A percentile compares a stretch with the other conserved stretches of the same genome.
Evolutionary conservation across 2,888 invertebrate genomes (phyloP).

Genomic region (Apoda limacodes): DNA sequence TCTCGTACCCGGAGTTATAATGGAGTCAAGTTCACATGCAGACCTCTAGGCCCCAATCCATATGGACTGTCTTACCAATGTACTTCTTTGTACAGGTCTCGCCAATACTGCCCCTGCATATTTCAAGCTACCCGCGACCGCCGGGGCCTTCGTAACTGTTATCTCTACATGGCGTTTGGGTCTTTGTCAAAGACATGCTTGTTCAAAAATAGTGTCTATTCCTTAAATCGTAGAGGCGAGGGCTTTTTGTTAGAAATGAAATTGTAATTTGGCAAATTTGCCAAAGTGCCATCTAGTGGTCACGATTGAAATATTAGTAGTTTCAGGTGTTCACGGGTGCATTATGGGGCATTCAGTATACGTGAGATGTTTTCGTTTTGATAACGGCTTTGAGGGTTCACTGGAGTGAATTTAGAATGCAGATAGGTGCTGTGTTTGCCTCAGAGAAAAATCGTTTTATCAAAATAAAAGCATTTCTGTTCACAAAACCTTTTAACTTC

Average conservation of each 20-base stretch:
- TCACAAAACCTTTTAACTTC: too few species aligned
- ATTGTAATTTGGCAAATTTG: conserved; percentile 34
- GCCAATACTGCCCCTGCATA: conserved; percentile 63
- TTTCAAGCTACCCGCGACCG: conserved; percentile 56
- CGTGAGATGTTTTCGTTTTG: conserved; percentile 54
- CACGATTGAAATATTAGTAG: conserved; percentile 64
- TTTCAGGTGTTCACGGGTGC: conserved; percentile 46
- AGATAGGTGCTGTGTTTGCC: too few species aligned
- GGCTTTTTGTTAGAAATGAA: not conserved
- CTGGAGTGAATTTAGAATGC: conserved; percentile 9
- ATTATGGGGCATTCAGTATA: conserved; percentile 42
- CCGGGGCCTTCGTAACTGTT: conserved; percentile 54
- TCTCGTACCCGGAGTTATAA: conserved; percentile 17
- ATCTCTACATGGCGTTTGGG: too few species aligned
- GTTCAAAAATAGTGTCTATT: conserved; percentile 25
- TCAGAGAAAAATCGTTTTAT: too few species aligned
- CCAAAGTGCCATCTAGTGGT: conserved; percentile 44
- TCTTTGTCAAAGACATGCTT: too few species aligned
- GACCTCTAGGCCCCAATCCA: conserved; percentile 45
- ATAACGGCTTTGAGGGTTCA: conserved; percentile 47
- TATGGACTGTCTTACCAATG: conserved; percentile 51
- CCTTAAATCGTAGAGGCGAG: conserved; percentile 11
- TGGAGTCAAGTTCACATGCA: conserved; percentile 23
- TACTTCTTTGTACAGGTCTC: conserved; percentile 52
- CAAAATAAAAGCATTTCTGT: too few species aligned